A percentile compares a stretch with the other conserved stretches of the same genome.
phyloP scores from a whole-genome alignment of 2,797 vertebrate genomes.

The Acanthurus lineatus region DNA sequence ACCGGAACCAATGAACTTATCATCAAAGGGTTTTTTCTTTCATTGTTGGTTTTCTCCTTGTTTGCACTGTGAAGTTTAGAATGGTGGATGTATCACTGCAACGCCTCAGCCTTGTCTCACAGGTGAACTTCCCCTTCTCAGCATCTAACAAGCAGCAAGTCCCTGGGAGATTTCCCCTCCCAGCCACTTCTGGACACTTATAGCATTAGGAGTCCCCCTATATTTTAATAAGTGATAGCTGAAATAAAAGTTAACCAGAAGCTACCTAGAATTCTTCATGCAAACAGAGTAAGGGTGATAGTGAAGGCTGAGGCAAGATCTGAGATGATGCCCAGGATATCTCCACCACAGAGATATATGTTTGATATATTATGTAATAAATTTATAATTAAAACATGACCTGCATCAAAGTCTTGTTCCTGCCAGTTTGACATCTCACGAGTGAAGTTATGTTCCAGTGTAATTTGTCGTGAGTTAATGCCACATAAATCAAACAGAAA shows the following conservation, averaged over 20 bases:
- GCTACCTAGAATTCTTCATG: constrained; percentile 59
- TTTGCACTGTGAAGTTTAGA: constrained; percentile 88
- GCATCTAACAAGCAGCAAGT: constrained; percentile 26
- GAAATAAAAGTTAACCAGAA: constrained; percentile 42
- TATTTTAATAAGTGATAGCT: constrained; percentile 16
- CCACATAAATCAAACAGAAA: constrained; percentile 24
- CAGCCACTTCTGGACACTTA: constrained; percentile 8
- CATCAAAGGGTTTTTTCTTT: constrained; percentile 78
- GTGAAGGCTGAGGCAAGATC: constrained; percentile 78
- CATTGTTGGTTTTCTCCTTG: constrained; percentile 83
- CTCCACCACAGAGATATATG: constrained; percentile 94
- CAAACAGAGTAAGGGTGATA: constrained; percentile 60
- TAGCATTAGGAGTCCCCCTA: constrained; percentile 5
- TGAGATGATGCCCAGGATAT: constrained; percentile 90
- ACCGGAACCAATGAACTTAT: constrained; percentile 79
- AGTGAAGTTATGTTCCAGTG: constrained; percentile 19
- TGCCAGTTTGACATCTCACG: constrained; percentile 26
- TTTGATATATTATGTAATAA: constrained; percentile 95
- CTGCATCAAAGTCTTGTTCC: constrained; percentile 51
- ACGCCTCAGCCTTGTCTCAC: constrained; percentile 75
- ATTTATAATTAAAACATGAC: constrained; percentile 85
- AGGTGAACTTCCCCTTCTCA: constrained; percentile 54
- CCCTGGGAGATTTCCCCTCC: constrained; percentile 16
- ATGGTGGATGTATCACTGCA: constrained; percentile 78
- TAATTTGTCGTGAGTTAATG: constrained; percentile 45